Conservation (phyloP, 2,888 invertebrate genomes). For the Auanema freiburgensis region DNA sequence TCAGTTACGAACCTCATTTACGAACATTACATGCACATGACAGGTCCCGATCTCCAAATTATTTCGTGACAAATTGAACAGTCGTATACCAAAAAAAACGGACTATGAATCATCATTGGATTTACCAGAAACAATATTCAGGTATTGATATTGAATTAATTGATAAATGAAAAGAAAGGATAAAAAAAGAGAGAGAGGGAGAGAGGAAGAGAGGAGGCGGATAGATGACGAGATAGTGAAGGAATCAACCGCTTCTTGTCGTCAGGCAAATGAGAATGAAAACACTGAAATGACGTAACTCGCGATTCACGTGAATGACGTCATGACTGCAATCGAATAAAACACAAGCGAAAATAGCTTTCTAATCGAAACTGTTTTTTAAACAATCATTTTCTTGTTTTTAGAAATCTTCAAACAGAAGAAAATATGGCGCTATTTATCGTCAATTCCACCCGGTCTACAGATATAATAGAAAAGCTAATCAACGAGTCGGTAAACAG, state of each 20-base stretch:
- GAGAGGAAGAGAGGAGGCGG: too few relatives aligned
- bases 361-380: too few relatives aligned
- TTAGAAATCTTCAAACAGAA: constrained; percentile 23
- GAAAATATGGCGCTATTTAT: constrained; percentile 37
- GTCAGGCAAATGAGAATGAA: too few relatives aligned
- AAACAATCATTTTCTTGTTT: background rate
- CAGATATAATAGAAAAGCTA: constrained; percentile 9
- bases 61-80: background rate
- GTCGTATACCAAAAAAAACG: background rate
- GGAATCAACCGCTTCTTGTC: background rate
- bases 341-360: background rate
- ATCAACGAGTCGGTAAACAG: constrained; percentile 10
- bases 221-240: background rate
- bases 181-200: too few relatives aligned
- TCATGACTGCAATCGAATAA: background rate
- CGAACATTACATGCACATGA: too few relatives aligned
- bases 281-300: too few relatives aligned
- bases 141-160: background rate
- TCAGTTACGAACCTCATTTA: too few relatives aligned
- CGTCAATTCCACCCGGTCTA: constrained; percentile 19
- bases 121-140: constrained; percentile 19
- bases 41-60: background rate
- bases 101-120: constrained; percentile 1
- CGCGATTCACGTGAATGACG: background rate
- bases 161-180: too few relatives aligned